Evolutionary conservation across 2,888 invertebrate species (phyloP), one percentile per base, ranked within the genome.

Genomic region (Dendrolimus houi): DNA sequence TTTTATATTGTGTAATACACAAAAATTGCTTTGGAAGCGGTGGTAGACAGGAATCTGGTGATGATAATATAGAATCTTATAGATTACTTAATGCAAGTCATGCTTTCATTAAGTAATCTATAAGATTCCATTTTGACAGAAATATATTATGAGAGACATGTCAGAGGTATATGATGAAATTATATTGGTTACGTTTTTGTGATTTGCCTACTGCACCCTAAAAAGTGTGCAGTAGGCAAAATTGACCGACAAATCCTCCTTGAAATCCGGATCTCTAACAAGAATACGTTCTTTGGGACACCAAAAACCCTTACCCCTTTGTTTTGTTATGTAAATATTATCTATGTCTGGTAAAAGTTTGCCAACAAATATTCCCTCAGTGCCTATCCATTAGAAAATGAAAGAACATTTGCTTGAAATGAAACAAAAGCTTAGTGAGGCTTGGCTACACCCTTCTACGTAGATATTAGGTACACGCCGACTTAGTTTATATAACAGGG

Each of bases 301-400:
- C 71, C 72, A 71, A 68, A 76, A 77, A 76, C 74, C 75, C 72
- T 79, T 76, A 82, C 82, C 81, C 81, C 79, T 84, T 80, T 75
- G 68, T 78, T 85, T 87, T 86, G 83, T 86, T 81, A 86, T 85
- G 85, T 82, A 85, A 87, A 87, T 86, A 47, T 47, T 59, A 80
- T 83, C 79, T 74, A 68, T 75, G 72, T 75, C 75, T 80, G 77
- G 73, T 72, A 70, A 79, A 85, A 81, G 80, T 83, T 84, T 82
- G 77, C 77, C 76, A 76, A 80, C 85, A 80, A 84, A 83, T 81
- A 83, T 77, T 77, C 80, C 80, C 77, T 71, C 71, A 71, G 75
- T 69, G 74, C 70, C 75, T 75, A 85, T 83, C 85, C 85, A 87
- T 87, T 87, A 86, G 81, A 85, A 85, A 87, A 85, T 85, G 82